Evolutionary conservation across 2,888 invertebrate genomes (phyloP).

Genomic region (Elysia crispata): DNA sequence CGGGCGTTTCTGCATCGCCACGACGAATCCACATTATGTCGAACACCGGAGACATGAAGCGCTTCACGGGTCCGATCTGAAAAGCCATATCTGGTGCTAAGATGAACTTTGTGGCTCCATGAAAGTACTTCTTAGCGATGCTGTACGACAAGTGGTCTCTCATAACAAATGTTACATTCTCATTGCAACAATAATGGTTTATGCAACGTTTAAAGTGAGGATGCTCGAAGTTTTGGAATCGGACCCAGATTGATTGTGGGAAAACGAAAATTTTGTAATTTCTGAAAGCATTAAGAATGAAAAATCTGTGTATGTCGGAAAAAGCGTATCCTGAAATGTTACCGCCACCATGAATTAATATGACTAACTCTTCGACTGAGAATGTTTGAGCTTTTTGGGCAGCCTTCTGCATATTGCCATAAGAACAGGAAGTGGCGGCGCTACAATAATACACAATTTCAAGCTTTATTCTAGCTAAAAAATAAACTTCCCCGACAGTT

Average conservation of each 20-base stretch:
- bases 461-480: conserved; percentile 39
- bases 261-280: conserved; percentile 48
- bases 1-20: conserved; percentile 45
- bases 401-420: neutral
- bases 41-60: conserved; percentile 51
- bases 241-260: conserved; percentile 50
- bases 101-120: conserved; percentile 36
- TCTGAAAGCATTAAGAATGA: conserved; percentile 32
- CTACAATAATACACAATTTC: conserved; percentile 47
- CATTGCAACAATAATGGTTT: conserved; percentile 41
- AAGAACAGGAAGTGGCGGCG: neutral
- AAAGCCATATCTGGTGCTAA: conserved; percentile 56
- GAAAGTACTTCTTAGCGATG: conserved; percentile 37
- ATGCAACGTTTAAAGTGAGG: conserved; percentile 3
- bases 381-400: conserved; percentile 7
- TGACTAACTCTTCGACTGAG: conserved; percentile 41
- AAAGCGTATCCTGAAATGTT: conserved; percentile 46
- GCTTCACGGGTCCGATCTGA: conserved; percentile 48
- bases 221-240: neutral
- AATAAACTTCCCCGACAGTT: conserved; percentile 47
- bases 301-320: conserved; percentile 31
- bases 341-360: conserved; percentile 54
- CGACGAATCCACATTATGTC: conserved; percentile 55
- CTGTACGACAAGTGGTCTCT: conserved; percentile 44
- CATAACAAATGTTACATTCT: conserved; percentile 47